Base-by-base conservation (phyloP, 2,113 vertebrate genomes). In the Setophaga kirtlandii region DNA sequence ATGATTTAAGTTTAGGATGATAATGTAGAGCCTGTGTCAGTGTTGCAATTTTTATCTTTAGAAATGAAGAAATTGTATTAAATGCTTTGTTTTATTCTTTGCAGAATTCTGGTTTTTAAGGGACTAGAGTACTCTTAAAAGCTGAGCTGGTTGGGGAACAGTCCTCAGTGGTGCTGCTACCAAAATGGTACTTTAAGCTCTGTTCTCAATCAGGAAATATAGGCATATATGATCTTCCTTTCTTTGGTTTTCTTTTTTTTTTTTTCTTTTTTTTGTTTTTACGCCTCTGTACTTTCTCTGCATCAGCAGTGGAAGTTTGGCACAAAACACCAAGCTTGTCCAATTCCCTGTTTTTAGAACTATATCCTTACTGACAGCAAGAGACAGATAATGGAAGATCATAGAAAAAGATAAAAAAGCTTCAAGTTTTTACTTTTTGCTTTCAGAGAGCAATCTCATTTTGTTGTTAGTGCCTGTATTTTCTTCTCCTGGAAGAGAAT, bases 221-320 rank as follows among this genome's bases (percentile, higher is more conserved):
- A 84, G 17, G 42, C 4, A 84, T 65, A 31, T 2, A 50, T 22
- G 19, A 30, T 25, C 5, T n/a, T 64, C 11, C 5, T 52, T 63
- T 46, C 8, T 30, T 39, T 9, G 27, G 2, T 3, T 27, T 8
- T 6, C 8, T 20, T n/a, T 53, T 2, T 2, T 10, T 5, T 3
- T 5, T 3, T 12, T 15, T 4, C 8, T 30, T 8, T 3, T 16
- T 22, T 3, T 2, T 55, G 7, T 42, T 71, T 77, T 83, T 11
- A 7, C 6, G 2, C 12, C 10, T 62, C 39, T 41, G 8, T n/a
- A 39, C 7, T 64, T 96, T 56, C n/a, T 71, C 5, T 60, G 12
- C 10, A 3, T 88, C 28, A 58, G 14, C 1, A 3, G 11, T 53
- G 33, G 18, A 88, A 74, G 33, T 41, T 90, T 30, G 58, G 23